Evolutionary conservation across 2,888 invertebrate genomes (phyloP), one percentile per base, ranked within the genome.

Genomic region (Leistus spinibarbis): DNA sequence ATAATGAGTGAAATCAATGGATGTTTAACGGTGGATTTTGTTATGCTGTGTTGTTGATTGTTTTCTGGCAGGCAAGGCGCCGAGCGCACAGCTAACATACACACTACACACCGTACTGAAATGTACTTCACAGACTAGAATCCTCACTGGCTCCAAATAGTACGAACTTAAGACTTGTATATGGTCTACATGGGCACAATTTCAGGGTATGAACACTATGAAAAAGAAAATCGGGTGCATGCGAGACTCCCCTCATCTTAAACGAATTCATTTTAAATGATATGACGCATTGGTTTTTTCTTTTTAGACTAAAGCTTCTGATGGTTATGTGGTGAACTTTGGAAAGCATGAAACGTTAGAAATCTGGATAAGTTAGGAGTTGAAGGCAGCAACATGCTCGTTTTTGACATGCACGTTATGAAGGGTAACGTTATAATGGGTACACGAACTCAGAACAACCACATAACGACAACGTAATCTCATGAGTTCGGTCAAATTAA

Each of bases 391-490:
- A 40, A n/a, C 56, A 60, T 57, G 62, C 22, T 69, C 3, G 63
- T 70, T 71, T 72, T 72, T 72, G 72, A 72, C 66, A 72, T 72
- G 74, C 74, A 62, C 60, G 74, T 68, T 74, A 74, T 74, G 74
- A 75, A 68, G 75, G 75, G 75, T 75, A 75, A 75, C 75, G 75
- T 75, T 75, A 75, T 75, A 75, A 75, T 75, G 57, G 69, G 54
- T 75, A 64, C 75, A 75, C 75, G 75, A 75, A 75, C 64, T 75
- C 23, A 24, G 9, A n/a, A 23, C 22, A 40, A 13, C 57, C 24
- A 68, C 53, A 54, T 75, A 75, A 75, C 63, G 68, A 75, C 75
- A 69, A 40, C 40, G 75, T 69, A 68, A 75, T 75, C 75, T 75
- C 40, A 40, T 62, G 56, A 63, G 75, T 75, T 63, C 75, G 54